phyloP scores from a whole-genome alignment of 2,888 invertebrate genomes.

The Prosapia bicincta region DNA sequence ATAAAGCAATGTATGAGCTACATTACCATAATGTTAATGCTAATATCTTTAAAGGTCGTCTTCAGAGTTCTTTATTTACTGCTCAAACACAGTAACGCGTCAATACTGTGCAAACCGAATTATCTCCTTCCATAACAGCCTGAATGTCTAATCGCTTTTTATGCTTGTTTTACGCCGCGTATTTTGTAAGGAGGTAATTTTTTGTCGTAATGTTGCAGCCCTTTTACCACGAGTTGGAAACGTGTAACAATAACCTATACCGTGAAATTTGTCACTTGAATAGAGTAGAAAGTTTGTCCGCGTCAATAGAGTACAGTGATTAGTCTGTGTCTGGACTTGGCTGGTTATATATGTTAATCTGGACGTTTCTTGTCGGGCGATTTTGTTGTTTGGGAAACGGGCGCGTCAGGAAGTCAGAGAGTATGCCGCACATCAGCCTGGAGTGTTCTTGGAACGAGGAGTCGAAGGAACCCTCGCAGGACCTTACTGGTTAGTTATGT shows the following conservation, averaged over 20 bases:
- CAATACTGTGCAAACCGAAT: no score
- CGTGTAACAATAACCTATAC: neutral
- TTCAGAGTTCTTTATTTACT: no score
- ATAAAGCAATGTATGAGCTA: no score
- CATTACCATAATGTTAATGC: no score
- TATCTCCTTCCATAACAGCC: no score
- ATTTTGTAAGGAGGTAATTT: neutral
- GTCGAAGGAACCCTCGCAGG: neutral
- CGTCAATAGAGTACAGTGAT: neutral
- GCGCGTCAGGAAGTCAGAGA: neutral
- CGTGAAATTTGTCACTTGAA: neutral
- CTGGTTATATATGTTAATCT: neutral
- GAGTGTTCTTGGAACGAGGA: neutral
- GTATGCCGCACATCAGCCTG: neutral
- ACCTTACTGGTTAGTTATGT: no score
- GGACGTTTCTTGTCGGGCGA: neutral
- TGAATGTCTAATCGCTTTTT: no score
- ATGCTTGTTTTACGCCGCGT: neutral
- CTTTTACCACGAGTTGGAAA: neutral
- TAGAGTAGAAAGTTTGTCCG: neutral
- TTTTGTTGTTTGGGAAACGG: neutral
- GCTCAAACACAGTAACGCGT: no score
- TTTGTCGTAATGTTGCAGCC: neutral
- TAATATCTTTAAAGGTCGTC: no score
- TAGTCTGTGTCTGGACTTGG: neutral